phyloP scores from a whole-genome alignment of 2,797 vertebrate species.

The Leuciscus waleckii region DNA sequence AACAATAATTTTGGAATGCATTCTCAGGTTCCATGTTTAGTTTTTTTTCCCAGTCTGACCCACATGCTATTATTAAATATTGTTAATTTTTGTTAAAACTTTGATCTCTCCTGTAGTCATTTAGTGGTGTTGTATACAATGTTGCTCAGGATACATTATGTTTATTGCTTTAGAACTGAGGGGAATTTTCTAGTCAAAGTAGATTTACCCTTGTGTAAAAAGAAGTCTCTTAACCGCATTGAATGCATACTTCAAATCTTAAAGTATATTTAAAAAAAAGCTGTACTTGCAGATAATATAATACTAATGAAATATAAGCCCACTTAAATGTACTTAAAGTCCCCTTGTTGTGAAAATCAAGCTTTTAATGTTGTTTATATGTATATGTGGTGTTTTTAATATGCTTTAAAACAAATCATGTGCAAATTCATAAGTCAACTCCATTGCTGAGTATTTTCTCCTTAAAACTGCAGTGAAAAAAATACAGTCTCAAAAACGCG shows the following conservation, averaged over 20 bases:
- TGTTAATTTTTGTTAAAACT: background rate
- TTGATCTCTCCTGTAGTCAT: background rate
- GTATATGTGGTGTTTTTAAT: no score
- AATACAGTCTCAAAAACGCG: no score
- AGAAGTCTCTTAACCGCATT: background rate
- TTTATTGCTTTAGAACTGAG: background rate
- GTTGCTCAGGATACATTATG: background rate
- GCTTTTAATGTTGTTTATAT: no score
- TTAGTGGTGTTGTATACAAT: background rate
- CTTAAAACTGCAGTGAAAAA: no score
- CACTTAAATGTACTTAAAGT: background rate
- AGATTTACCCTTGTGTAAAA: background rate
- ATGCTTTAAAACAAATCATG: no score
- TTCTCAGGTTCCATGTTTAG: background rate
- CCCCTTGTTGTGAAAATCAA: no score
- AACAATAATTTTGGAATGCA: background rate
- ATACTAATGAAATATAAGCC: background rate
- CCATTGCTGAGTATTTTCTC: no score
- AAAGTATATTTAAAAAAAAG: background rate
- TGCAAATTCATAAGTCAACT: no score
- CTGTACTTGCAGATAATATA: background rate
- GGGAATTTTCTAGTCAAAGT: background rate
- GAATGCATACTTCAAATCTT: background rate
- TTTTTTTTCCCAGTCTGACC: background rate
- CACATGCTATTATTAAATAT: background rate